phyloP scores from a whole-genome alignment of 2,888 invertebrate genomes.

The Onchidella celtica region DNA sequence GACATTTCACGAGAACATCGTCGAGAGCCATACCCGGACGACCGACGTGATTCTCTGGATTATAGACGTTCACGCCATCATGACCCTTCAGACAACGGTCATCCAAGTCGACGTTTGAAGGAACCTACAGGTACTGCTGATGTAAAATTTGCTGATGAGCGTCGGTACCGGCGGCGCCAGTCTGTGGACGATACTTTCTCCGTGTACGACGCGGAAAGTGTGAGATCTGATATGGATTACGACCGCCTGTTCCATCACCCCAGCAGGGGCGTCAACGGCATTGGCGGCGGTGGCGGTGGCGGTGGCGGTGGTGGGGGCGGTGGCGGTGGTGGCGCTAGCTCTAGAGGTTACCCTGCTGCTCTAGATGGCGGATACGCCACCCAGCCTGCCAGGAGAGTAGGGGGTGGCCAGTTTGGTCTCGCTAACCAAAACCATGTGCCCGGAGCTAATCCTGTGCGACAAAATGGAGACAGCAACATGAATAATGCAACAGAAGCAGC shows the following conservation, averaged over 20 bases:
- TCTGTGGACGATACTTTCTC: background rate
- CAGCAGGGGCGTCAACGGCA: slow-evolving; percentile 24
- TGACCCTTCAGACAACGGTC: no score
- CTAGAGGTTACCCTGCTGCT: slow-evolving; percentile 13
- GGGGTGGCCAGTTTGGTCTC: background rate
- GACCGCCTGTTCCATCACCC: slow-evolving; percentile 34
- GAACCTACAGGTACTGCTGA: background rate
- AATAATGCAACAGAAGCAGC: background rate
- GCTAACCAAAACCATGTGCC: no score
- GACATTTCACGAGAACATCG: no score
- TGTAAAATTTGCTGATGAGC: background rate
- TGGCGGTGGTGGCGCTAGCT: no score
- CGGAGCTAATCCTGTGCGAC: background rate
- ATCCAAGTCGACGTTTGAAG: no score
- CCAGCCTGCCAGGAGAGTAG: background rate
- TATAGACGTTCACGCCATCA: no score
- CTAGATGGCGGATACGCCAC: slow-evolving; percentile 22
- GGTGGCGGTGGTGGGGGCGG: background rate
- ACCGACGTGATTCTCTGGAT: no score
- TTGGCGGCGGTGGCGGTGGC: background rate
- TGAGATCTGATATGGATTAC: slow-evolving; percentile 35
- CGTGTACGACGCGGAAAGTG: background rate
- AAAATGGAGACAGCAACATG: background rate
- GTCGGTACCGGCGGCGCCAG: background rate
- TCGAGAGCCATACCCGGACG: no score